Conservation (phyloP, 1,140 invertebrate species). For the Scaptomyza pallida region DNA sequence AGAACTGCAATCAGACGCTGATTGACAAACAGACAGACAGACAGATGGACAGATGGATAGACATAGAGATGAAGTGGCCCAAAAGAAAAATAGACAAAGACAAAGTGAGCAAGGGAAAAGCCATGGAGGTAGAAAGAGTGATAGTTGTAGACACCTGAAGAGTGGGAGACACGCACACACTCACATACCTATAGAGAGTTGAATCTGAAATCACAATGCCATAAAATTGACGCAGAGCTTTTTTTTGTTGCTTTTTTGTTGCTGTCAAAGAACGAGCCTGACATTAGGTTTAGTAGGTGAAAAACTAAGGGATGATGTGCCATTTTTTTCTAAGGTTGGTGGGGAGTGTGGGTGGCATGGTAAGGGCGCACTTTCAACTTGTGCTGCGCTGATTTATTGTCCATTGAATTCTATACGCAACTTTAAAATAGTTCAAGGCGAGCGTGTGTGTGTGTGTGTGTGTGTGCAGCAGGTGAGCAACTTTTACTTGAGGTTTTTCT, state of each 20-base stretch:
- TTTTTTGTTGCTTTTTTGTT: neutral
- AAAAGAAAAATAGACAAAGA: neutral
- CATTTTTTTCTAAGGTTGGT: no score
- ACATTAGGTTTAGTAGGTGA: conserved; percentile 3
- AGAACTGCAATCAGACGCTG: conserved; percentile 31
- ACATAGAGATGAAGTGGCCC: neutral
- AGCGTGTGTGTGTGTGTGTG: conserved; percentile 14
- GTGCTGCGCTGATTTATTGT: conserved; percentile 49
- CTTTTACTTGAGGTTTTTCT: conserved; percentile 32
- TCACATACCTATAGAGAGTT: no score
- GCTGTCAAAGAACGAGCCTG: conserved; percentile 5
- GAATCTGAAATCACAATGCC: conserved; percentile 38
- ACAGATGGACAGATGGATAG: neutral
- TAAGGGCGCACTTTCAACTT: neutral
- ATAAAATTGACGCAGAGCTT: conserved; percentile 44
- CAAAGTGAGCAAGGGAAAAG: neutral
- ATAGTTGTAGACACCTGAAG: conserved; percentile 7
- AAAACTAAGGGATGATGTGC: neutral
- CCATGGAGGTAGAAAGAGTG: neutral
- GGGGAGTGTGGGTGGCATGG: neutral
- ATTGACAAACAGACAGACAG: conserved; percentile 35
- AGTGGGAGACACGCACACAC: neutral
- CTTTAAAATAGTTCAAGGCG: conserved; percentile 54
- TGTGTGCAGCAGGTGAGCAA: conserved; percentile 42
- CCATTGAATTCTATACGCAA: conserved; percentile 34